Percentiles rank a stretch among this genome's conserved stretches.
Conservation (phyloP, 2,797 vertebrate genomes). For the Vireo griseus region DNA sequence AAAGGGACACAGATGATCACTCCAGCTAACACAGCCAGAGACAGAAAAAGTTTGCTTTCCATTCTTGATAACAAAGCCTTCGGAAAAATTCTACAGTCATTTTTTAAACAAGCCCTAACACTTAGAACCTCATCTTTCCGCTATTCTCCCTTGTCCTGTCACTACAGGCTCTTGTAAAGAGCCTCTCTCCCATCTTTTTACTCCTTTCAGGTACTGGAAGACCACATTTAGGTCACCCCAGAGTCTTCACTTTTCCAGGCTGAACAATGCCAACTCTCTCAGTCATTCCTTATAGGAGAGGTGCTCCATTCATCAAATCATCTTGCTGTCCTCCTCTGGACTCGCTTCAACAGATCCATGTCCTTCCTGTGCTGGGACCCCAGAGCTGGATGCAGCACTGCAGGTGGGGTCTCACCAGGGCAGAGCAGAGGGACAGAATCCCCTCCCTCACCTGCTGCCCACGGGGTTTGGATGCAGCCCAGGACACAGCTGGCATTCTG, state of each 20-base stretch:
- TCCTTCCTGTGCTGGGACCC: background rate
- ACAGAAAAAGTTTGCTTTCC: too few relatives aligned
- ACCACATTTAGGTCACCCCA: background rate
- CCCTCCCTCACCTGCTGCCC: background rate
- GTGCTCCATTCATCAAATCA: background rate
- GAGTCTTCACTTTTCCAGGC: background rate
- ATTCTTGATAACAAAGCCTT: too few relatives aligned
- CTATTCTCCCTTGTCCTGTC: too few relatives aligned
- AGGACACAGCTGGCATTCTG: rapidly evolving
- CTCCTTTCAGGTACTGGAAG: background rate
- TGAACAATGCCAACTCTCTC: background rate
- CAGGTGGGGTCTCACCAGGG: background rate
- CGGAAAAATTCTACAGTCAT: too few relatives aligned
- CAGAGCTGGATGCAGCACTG: background rate
- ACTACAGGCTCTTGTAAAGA: background rate
- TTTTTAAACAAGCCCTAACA: too few relatives aligned
- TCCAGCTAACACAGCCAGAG: too few relatives aligned
- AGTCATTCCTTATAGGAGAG: background rate
- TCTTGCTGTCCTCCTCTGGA: background rate
- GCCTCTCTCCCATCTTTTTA: too few relatives aligned
- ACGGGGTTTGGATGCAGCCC: rapidly evolving
- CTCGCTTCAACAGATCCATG: rapidly evolving
- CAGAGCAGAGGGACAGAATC: background rate
- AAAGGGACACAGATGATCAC: too few relatives aligned
- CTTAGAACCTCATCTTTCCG: too few relatives aligned